These are phyloP conservation scores for Zapus hudsonius DNA, from an alignment of 2,113 vertebrate genomes.

Conservation along the genomic window DNA sequence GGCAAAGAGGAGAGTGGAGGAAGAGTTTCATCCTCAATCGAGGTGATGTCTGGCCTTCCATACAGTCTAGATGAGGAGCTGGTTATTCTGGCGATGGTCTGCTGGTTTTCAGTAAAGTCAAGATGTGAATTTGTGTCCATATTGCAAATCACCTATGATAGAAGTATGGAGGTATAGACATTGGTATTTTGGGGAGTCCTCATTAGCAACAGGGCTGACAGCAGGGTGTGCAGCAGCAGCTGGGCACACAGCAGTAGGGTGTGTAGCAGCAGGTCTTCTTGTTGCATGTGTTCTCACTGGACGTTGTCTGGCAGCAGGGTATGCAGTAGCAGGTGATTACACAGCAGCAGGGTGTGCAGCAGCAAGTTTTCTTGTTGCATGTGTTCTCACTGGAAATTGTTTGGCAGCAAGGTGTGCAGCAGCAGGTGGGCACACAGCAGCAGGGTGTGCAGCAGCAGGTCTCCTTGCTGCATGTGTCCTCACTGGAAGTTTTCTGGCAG, in stretches of 20 bases:
- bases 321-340: not conserved
- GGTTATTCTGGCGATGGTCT: not conserved
- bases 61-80: not conserved
- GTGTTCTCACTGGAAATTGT: not conserved
- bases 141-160: not conserved
- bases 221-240: not conserved
- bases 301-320: too few relatives aligned
- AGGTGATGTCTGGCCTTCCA: not conserved
- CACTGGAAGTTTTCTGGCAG: not conserved
- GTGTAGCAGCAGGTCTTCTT: not conserved
- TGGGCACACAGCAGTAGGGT: not conserved
- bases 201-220: too few relatives aligned
- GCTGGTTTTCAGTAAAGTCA: not conserved
- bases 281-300: too few relatives aligned
- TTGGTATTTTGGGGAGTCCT: not conserved
- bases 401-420: not conserved
- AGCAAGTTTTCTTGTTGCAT: not conserved
- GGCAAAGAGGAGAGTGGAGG: too few relatives aligned
- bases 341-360: not conserved
- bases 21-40: not conserved
- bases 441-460: too few relatives aligned
- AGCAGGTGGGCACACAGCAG: too few relatives aligned
- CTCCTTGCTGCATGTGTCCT: too few relatives aligned
- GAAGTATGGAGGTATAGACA: not conserved
- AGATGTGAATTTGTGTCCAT: too few relatives aligned